These are phyloP conservation scores for Caenorhabditis parvicauda DNA, from an alignment of 2,888 invertebrate species.

Conservation along the genomic window DNA sequence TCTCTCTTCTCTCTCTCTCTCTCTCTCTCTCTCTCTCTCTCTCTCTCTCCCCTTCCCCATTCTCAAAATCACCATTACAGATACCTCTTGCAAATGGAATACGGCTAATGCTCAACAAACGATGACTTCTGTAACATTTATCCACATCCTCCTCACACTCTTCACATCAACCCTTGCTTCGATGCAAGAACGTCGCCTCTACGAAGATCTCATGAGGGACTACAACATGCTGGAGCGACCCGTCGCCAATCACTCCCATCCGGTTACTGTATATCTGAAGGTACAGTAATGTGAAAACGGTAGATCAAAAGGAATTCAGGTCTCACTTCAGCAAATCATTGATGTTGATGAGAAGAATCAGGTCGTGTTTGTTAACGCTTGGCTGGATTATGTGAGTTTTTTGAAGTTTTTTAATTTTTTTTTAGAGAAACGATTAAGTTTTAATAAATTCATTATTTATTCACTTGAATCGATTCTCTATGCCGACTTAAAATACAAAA, in stretches of 20 bases:
- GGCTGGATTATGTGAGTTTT: constrained; percentile 54
- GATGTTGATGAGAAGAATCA: constrained; percentile 62
- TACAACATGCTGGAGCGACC: constrained; percentile 58
- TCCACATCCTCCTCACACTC: background rate
- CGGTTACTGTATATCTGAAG: constrained; percentile 51
- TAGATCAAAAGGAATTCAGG: constrained; percentile 43
- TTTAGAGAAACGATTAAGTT: background rate
- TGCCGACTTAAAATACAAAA: too few species aligned
- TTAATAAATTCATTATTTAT: background rate
- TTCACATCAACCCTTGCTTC: constrained; percentile 8
- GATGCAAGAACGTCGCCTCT: constrained; percentile 47
- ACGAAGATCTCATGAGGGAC: constrained; percentile 58
- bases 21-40: constrained; percentile 21
- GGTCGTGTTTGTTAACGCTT: constrained; percentile 57
- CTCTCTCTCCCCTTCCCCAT: constrained; percentile 18
- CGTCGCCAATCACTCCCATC: constrained; percentile 56
- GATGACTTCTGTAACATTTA: background rate
- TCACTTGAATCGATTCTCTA: too few species aligned
- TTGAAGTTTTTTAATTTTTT: background rate
- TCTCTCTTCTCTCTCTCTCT: constrained; percentile 5
- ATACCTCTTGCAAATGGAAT: too few species aligned
- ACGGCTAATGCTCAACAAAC: background rate
- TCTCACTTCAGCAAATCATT: constrained; percentile 60
- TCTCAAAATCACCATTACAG: too few species aligned
- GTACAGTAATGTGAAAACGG: too few species aligned